Evolutionary conservation across 53 echinoderm and acorn worm genomes (phyloP).

Genomic region (Apostichopus leukothele): DNA sequence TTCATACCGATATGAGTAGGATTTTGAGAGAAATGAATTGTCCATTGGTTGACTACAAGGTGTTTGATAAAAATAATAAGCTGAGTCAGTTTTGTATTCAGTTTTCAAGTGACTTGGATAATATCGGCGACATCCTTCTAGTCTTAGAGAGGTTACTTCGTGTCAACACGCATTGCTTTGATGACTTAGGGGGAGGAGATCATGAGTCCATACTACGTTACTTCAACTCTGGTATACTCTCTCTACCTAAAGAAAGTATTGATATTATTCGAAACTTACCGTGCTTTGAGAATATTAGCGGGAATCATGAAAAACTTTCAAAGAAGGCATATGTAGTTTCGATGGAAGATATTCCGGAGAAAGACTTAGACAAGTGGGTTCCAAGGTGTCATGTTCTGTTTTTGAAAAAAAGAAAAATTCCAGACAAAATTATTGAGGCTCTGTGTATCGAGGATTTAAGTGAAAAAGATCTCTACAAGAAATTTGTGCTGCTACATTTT

Average conservation of each 20-base stretch:
- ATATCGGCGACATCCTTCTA: background rate
- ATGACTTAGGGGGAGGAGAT: background rate
- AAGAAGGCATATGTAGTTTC: background rate
- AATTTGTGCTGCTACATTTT: background rate
- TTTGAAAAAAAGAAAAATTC: background rate
- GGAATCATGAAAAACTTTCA: background rate
- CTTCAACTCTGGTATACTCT: background rate
- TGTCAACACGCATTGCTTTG: background rate
- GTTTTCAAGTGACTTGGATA: background rate
- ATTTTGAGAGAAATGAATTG: background rate
- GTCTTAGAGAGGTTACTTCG: background rate
- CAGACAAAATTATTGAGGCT: background rate
- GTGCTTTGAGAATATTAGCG: background rate
- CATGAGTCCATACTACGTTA: background rate
- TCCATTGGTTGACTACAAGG: background rate
- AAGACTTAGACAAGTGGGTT: background rate
- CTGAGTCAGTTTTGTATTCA: background rate
- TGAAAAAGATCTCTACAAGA: background rate
- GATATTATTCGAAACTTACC: background rate
- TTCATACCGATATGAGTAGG: too few species aligned
- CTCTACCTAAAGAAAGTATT: background rate
- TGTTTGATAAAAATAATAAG: background rate
- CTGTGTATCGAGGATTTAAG: background rate
- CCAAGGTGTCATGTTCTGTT: background rate
- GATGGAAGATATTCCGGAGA: background rate